Evolutionary conservation across 2,797 vertebrate species (phyloP), one percentile per base, ranked within the genome.

Genomic region (Ptychobarbus kaznakovi): DNA sequence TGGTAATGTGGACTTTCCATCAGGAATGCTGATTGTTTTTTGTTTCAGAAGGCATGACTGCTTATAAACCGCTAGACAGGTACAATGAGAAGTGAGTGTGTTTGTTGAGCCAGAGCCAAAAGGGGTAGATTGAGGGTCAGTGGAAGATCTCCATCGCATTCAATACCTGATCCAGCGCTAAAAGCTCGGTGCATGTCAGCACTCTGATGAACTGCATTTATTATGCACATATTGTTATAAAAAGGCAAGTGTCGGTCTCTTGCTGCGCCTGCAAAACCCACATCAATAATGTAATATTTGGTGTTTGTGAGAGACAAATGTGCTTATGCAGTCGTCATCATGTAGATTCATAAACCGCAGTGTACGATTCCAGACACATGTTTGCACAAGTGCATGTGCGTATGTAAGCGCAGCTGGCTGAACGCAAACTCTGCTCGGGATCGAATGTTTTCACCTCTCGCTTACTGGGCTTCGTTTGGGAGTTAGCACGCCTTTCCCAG

Each of bases 401-500:
- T 86, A 83, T 86, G 87, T 86, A 58, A 82, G 79, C 74, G 91
- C 90, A 92, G 92, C 90, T 93, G 94, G 91, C 92, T 91, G 91
- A 86, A 90, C 92, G 91, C 92, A 91, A 89, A 93, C 92, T 94
- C 95, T 94, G 94, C 94, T 94, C 90, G 89, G 92, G 90, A 94
- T 92, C 89, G 92, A 93, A 93, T 95, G 93, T 95, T 96, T 95
- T 95, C 87, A 87, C 94, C 94, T 94, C 92, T 91, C 90, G 92
- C 95, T 94, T 91, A 92, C 92, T 91, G 90, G 86, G 89, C 89
- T 92, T 92, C 90, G 89, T 93, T 92, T 95, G 94, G 94, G 94
- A 96, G 94, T 94, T 92, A 93, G 90, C 91, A 95, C 94, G 81
- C 79, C 93, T 95, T 96, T 96, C 95, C 95, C 95, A 96, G 95